Conservation (phyloP, 2,113 vertebrate genomes). For the Pedionomus torquatus region DNA sequence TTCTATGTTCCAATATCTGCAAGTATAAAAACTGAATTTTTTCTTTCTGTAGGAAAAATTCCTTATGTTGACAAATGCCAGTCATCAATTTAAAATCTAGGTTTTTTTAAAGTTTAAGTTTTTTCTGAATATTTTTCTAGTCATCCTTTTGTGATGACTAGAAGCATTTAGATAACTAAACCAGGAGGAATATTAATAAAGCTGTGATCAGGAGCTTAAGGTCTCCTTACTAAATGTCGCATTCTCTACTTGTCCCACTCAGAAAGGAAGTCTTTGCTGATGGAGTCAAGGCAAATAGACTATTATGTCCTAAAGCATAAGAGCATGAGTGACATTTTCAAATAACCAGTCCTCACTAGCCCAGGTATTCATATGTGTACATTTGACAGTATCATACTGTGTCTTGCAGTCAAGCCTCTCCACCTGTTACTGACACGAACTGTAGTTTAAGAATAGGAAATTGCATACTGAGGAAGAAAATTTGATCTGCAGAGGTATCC, state of each 20-base stretch:
- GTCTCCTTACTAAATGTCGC: not conserved
- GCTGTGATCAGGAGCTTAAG: not conserved
- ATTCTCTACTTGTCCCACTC: not conserved
- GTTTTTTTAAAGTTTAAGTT: not conserved
- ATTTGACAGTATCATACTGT: not conserved
- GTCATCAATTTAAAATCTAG: not conserved
- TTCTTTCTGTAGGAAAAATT: not conserved
- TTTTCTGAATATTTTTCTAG: not conserved
- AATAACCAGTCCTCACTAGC: not conserved
- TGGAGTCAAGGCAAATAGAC: not conserved
- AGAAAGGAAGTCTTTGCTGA: not conserved
- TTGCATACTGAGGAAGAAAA: not conserved
- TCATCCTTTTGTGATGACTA: not conserved
- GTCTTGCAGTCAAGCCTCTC: not conserved
- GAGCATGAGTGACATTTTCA: not conserved
- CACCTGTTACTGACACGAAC: not conserved
- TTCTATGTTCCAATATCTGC: not conserved
- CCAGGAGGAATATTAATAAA: not conserved
- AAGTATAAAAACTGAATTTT: not conserved
- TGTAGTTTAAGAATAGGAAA: not conserved
- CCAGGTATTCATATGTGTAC: not conserved
- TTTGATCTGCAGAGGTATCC: not conserved
- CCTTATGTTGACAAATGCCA: not conserved
- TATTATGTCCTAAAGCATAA: not conserved
- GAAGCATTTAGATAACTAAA: not conserved